Base-by-base conservation (phyloP, 2,888 invertebrate species). In the Leptinotarsa haldemani region DNA sequence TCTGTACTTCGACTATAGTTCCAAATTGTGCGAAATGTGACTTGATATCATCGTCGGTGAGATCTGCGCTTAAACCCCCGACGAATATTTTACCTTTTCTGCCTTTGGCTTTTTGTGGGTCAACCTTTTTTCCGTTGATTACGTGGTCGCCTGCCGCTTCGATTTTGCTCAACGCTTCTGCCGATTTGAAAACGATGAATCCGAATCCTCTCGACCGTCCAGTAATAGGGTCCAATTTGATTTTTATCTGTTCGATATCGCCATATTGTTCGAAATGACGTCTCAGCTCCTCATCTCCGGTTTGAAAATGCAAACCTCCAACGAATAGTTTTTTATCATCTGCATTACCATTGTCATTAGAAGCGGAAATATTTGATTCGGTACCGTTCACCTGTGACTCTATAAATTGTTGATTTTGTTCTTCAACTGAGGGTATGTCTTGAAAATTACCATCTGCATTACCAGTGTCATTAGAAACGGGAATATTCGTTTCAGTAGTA, bases 271-370 rank as follows among this genome's bases (percentile, higher is more conserved):
- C 93, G 89, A 98, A 98, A 89, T 98, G 97, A 83, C 97, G 97
- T 84, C 96, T 92, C 81, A 98, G 90, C 90, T 98, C 97, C 94
- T 96, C 97, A 90, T 97, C 97, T 88, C 97, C 95, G 65, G 97
- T 98, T 91, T 98, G 98, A 97, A 97, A 98, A 92, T 97, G 97
- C 83, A 98, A 90, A 81, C 97, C 98, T 85, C 98, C 98, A 89
- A 98, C 97, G 93, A 98, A 98, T 83, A 98, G 93, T 93, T 98
- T 98, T 91, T 98, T 98, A 94, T 50, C 3, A 50, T 50, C 50
- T 12, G 50, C 50, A 50, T n/a, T 50, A 9, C 30, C 30, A 30
- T 5, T 5, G 30, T 30, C 5, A 5, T 30, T 30, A 30, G 5
- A 30, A 30, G 30, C 30, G 30, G 30, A 1, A 30, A 30, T 30